These are phyloP conservation scores for Tromatobia lineatoria DNA, from an alignment of 2,888 invertebrate genomes.

Conservation along the genomic window DNA sequence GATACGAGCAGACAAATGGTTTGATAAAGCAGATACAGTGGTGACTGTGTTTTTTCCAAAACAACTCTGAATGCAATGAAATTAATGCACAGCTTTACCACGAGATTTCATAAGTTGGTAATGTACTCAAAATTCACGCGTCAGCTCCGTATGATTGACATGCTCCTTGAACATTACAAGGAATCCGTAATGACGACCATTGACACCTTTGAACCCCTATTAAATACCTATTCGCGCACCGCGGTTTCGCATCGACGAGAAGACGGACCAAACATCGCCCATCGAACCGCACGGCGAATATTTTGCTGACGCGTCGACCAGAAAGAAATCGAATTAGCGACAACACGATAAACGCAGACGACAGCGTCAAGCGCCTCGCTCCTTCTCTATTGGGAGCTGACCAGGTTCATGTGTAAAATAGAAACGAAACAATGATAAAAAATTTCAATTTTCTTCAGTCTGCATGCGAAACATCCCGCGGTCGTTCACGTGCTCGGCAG, in stretches of 20 bases:
- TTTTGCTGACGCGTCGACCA: background rate
- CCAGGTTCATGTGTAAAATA: constrained; percentile 72
- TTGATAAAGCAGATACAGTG: background rate
- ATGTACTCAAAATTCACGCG: background rate
- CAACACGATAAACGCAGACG: constrained; percentile 67
- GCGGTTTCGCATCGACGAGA: background rate
- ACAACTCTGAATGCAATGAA: background rate
- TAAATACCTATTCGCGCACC: background rate
- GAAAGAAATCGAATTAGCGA: constrained; percentile 69
- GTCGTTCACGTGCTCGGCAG: constrained; percentile 16
- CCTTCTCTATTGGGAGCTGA: background rate
- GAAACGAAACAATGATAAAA: constrained; percentile 77
- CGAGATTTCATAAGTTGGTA: too few species aligned
- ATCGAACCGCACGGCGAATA: background rate
- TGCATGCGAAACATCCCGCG: constrained; percentile 44
- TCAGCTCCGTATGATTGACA: background rate
- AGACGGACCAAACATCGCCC: background rate
- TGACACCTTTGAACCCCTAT: too few species aligned
- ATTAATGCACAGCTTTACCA: background rate
- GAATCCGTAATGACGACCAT: background rate
- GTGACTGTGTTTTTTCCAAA: too few species aligned
- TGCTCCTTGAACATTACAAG: background rate
- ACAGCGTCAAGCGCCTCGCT: constrained; percentile 9
- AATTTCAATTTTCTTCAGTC: constrained; percentile 74
- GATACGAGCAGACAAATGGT: constrained; percentile 1